Base-by-base conservation (phyloP, 2,888 invertebrate genomes). In the Bellardia pandia region DNA sequence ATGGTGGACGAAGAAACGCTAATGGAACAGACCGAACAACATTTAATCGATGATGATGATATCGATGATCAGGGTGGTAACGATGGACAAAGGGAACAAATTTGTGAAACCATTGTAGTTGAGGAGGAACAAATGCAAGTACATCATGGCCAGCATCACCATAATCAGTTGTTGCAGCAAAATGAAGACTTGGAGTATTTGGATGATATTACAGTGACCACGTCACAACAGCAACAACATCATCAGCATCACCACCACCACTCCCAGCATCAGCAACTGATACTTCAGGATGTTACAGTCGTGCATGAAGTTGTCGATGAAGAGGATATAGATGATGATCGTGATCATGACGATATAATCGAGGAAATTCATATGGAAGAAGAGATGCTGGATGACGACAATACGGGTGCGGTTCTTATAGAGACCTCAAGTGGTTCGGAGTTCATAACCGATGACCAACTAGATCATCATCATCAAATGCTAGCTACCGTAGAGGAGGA, bases 321-420 rank as follows among this genome's bases (percentile, higher is more conserved):
- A 45, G 90, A 89, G 23, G 90, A 90, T 60, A 62, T 76, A 33
- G 86, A 92, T 5, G 90, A 90, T 3, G 92, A 91, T n/a, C 90
- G 90, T 6, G 90, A 90, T 30, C 90, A 90, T 56, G 91, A 92
- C 16, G 92, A 93, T 40, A 93, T 93, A 48, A 92, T 92, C 79
- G 92, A 92, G 74, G 91, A 92, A 13, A 92, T 92, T 56, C 89
- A 92, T 75, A 91, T 92, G 45, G 92, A 91, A 13, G 92, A 92
- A 30, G 91, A 91, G n/a, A 89, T 92, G 89, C 89, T 91, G 1
- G 92, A 92, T 16, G 92, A 92, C 72, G 92, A 91, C 53, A 42
- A 88, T 60, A 74, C 83, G 3, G 88, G 85, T 37, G 86, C 83
- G 6, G 86, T 90, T 33, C 88, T 90, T 16, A 82, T 90, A n/a